These are phyloP conservation scores for Platysteira castanea DNA, from an alignment of 2,113 vertebrate species.

Conservation along the genomic window DNA sequence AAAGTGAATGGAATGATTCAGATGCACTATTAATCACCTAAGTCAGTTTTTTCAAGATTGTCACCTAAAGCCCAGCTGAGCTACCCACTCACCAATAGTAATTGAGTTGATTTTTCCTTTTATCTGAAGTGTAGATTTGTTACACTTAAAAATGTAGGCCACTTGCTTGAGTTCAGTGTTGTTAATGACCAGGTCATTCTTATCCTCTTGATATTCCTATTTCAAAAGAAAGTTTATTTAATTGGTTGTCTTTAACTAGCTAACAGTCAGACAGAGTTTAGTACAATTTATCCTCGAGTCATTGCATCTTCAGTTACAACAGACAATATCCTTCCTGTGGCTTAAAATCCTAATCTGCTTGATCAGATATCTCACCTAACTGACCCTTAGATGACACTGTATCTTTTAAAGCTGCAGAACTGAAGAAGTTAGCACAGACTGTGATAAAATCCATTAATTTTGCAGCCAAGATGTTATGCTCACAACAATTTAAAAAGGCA, in stretches of 20 bases:
- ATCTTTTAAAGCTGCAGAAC: background rate
- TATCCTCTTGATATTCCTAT: constrained; percentile 93
- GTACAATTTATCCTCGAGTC: background rate
- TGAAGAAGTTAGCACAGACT: background rate
- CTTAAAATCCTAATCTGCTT: background rate
- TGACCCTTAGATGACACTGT: background rate
- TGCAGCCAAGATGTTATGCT: background rate
- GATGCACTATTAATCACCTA: background rate
- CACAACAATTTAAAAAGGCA: background rate
- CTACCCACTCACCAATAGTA: constrained; percentile 82
- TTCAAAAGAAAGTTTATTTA: constrained; percentile 52
- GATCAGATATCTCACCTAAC: background rate
- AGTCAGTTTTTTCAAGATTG: background rate
- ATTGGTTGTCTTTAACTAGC: background rate
- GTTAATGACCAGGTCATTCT: constrained; percentile 85
- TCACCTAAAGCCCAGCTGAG: background rate
- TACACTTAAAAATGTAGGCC: constrained; percentile 90
- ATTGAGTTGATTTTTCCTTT: constrained; percentile 99
- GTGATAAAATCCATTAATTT: background rate
- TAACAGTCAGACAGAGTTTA: constrained; percentile 17
- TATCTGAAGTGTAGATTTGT: constrained; percentile 88
- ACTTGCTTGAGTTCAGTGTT: constrained; percentile 96
- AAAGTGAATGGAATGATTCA: background rate
- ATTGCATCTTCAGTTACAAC: constrained; percentile 8
- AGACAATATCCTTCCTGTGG: constrained; percentile 5